Conservation (phyloP, 2,888 invertebrate species). For the Tanytarsus gracilentus region DNA sequence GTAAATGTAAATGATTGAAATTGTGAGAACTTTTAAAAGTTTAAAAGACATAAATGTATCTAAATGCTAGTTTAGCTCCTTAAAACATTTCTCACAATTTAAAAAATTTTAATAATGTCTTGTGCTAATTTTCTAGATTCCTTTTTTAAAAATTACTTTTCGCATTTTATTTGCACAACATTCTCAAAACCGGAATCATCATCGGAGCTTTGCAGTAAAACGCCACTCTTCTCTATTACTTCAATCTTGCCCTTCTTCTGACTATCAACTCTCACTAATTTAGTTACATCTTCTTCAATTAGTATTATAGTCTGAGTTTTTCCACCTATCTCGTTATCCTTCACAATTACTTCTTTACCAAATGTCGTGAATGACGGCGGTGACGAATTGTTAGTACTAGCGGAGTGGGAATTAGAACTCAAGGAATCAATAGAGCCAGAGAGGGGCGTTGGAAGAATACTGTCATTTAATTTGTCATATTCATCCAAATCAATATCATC, state of each 20-base stretch:
- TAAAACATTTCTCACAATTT: not conserved
- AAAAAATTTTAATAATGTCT: not conserved
- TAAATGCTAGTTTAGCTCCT: not conserved
- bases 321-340: conserved; percentile 5
- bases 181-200: conserved; percentile 35
- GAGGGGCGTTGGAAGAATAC: conserved; percentile 31
- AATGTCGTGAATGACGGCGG: conserved; percentile 32
- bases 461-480: conserved; percentile 21
- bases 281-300: conserved; percentile 21
- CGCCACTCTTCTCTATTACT: not conserved
- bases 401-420: conserved; percentile 31
- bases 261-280: not conserved
- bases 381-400: conserved; percentile 29
- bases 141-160: not conserved
- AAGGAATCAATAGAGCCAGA: conserved; percentile 34
- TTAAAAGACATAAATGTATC: not conserved
- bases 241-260: not conserved
- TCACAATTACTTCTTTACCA: conserved; percentile 30
- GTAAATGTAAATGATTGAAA: too few species aligned
- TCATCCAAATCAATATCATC: not conserved
- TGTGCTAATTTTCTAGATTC: not conserved
- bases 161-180: conserved; percentile 31
- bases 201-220: conserved; percentile 31
- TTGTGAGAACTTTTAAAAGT: too few species aligned
- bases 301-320: conserved; percentile 18